phyloP scores from a whole-genome alignment of 2,797 vertebrate species.

The Cichlasoma orientale region DNA sequence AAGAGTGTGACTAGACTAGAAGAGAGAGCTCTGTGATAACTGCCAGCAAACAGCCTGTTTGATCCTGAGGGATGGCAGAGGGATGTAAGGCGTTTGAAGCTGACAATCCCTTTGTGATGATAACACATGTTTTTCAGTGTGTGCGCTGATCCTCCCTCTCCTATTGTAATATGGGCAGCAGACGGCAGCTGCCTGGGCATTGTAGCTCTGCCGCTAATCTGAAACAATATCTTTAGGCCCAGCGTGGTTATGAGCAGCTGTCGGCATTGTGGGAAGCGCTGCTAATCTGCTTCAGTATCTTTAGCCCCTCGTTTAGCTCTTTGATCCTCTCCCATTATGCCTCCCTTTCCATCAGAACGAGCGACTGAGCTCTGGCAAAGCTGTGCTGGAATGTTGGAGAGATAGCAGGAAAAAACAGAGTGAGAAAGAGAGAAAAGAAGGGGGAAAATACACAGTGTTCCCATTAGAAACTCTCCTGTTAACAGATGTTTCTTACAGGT shows the following conservation, averaged over 20 bases:
- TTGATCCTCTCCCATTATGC: conserved; percentile 80
- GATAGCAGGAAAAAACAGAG: conserved; percentile 11
- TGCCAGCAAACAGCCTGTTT: conserved; percentile 80
- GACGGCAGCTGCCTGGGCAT: conserved; percentile 78
- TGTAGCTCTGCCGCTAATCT: conserved; percentile 74
- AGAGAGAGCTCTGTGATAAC: conserved; percentile 66
- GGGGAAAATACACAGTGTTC: background rate
- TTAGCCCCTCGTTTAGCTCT: conserved; percentile 80
- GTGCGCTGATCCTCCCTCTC: conserved; percentile 68
- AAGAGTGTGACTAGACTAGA: conserved; percentile 64
- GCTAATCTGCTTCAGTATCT: conserved; percentile 82
- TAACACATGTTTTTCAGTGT: conserved; percentile 81
- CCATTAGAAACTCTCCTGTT: conserved; percentile 44
- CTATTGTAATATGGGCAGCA: conserved; percentile 82
- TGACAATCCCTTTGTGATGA: conserved; percentile 83
- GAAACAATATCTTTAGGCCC: conserved; percentile 76
- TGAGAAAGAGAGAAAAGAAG: background rate
- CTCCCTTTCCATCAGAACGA: conserved; percentile 55
- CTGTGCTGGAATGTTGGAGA: conserved; percentile 63
- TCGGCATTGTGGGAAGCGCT: conserved; percentile 76
- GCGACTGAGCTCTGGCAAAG: conserved; percentile 53
- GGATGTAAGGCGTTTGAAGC: conserved; percentile 83
- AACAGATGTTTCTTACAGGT: conserved; percentile 60
- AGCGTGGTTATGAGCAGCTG: conserved; percentile 78
- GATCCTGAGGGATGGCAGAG: conserved; percentile 81